Percentiles rank a stretch among this genome's conserved stretches.
Evolutionary conservation across 2,797 vertebrate genomes (phyloP).

Genomic region (Gymnoscopelus microlampas): DNA sequence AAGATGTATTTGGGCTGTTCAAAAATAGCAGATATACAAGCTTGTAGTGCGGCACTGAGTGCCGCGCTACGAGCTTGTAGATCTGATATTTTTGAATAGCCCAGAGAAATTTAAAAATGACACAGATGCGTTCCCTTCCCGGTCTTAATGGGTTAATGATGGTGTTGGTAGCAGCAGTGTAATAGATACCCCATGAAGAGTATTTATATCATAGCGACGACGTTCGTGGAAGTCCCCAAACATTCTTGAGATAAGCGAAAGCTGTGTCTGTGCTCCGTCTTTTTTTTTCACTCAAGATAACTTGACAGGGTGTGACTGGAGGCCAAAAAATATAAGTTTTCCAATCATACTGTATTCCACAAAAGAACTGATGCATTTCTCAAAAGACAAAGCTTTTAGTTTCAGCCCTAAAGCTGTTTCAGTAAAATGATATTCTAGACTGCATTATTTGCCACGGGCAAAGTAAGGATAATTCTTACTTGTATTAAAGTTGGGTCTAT

Average conservation of each 20-base stretch:
- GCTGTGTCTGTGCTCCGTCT: constrained; percentile 26
- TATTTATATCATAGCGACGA: constrained; percentile 63
- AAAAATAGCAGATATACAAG: no score
- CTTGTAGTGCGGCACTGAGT: no score
- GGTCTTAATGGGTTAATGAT: background rate
- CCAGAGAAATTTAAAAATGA: no score
- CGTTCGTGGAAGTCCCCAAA: constrained; percentile 26
- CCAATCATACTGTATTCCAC: background rate
- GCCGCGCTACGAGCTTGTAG: no score
- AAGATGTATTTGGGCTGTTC: no score
- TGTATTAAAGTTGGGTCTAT: constrained; percentile 18
- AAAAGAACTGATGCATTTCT: constrained; percentile 5
- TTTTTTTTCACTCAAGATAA: constrained; percentile 19
- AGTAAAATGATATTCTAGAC: constrained; percentile 26
- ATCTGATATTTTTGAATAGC: no score
- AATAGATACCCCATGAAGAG: constrained; percentile 55
- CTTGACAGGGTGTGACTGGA: constrained; percentile 23
- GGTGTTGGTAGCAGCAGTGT: constrained; percentile 37
- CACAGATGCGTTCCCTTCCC: no score
- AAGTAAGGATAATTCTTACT: constrained; percentile 36
- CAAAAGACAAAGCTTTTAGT: constrained; percentile 24
- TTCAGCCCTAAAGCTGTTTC: constrained; percentile 23
- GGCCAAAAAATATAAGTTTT: background rate
- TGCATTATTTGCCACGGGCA: constrained; percentile 28
- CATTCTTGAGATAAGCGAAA: constrained; percentile 41